phyloP scores from a whole-genome alignment of 53 echinoderm and acorn worm species.

The Astropecten irregularis region DNA sequence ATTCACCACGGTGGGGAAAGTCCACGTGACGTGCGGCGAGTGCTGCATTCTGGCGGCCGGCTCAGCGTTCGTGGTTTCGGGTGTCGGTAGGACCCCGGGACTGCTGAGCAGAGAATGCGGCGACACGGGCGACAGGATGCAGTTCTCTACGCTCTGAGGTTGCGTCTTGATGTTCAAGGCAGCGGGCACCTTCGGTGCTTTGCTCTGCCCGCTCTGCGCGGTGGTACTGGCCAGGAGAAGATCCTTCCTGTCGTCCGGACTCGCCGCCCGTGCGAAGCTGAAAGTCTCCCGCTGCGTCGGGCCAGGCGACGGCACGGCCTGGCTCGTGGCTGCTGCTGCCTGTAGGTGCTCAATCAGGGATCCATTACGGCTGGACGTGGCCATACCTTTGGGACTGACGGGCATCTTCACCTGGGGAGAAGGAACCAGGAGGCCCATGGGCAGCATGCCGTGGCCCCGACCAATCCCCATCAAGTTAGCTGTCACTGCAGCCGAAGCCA shows the following conservation, averaged over 20 bases:
- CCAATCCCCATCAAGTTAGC: constrained; percentile 40
- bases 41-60: constrained; percentile 47
- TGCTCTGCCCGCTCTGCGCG: background rate
- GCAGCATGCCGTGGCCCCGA: constrained; percentile 15
- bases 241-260: constrained; percentile 12
- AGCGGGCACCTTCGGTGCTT: background rate
- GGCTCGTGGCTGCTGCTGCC: background rate
- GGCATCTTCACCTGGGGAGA: constrained; percentile 28
- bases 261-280: constrained; percentile 4
- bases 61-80: constrained; percentile 33
- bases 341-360: constrained; percentile 16
- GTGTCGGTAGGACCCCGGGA: background rate
- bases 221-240: background rate
- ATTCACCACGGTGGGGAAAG: constrained; percentile 77
- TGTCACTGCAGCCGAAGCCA: constrained; percentile 40
- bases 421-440: constrained; percentile 1
- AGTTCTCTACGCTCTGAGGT: background rate
- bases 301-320: constrained; percentile 23
- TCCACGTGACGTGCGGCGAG: constrained; percentile 80
- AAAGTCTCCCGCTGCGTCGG: constrained; percentile 6
- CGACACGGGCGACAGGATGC: constrained; percentile 17
- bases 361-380: background rate
- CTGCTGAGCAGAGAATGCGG: constrained; percentile 2
- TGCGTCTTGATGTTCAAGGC: constrained; percentile 2
- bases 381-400: background rate